Evolutionary conservation across 2,797 vertebrate species (phyloP).

Genomic region (Rhadinocentrus ornatus): DNA sequence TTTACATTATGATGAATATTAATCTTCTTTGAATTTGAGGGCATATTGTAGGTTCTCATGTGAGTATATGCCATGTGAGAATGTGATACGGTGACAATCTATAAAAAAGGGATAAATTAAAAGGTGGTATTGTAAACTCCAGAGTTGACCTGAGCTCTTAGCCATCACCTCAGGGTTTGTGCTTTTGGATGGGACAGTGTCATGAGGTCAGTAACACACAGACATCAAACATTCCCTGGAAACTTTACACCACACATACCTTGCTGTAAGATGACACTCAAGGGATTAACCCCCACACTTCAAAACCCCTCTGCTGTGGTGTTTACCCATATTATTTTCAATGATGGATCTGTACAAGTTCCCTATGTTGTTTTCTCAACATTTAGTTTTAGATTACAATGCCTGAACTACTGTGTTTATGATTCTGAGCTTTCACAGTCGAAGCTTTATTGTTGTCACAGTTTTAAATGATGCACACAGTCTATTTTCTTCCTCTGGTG

Average conservation of each 20-base stretch:
- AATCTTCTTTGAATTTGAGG: not conserved
- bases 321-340: slow-evolving; percentile 9
- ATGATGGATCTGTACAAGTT: slow-evolving; percentile 11
- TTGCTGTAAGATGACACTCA: slow-evolving; percentile 25
- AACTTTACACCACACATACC: slow-evolving; percentile 25
- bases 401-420: slow-evolving; percentile 8
- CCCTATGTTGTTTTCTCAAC: not conserved
- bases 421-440: slow-evolving; percentile 8
- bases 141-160: slow-evolving; percentile 35
- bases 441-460: slow-evolving; percentile 25
- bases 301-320: not conserved
- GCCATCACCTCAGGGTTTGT: slow-evolving; percentile 35
- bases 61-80: not conserved
- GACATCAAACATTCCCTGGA: slow-evolving; percentile 28
- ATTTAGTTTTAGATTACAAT: slow-evolving; percentile 6
- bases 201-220: slow-evolving; percentile 33
- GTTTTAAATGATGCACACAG: slow-evolving; percentile 31
- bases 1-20: not conserved
- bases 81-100: slow-evolving; percentile 10
- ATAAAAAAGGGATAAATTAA: slow-evolving; percentile 28
- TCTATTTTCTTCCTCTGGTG: slow-evolving; percentile 47
- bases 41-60: not conserved
- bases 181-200: slow-evolving; percentile 35
- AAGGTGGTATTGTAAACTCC: slow-evolving; percentile 1
- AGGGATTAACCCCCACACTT: not conserved